phyloP scores from a whole-genome alignment of 2,888 invertebrate species.

The Mayetiola destructor region DNA sequence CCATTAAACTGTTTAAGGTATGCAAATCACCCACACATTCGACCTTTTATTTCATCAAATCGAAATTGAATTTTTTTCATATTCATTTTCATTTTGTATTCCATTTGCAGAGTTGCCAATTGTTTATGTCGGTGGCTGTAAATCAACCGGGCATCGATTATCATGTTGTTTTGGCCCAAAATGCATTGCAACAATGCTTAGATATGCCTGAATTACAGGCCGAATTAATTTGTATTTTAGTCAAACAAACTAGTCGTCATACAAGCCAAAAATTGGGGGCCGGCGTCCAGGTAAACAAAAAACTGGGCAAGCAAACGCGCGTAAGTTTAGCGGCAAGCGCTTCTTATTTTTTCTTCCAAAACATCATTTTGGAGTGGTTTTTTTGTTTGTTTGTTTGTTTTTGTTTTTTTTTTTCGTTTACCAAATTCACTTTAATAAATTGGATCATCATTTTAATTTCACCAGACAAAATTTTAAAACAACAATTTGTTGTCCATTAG shows the following conservation, averaged over 20 bases:
- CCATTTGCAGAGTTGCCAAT: slow-evolving; percentile 64
- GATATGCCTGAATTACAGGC: slow-evolving; percentile 81
- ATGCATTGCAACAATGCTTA: slow-evolving; percentile 83
- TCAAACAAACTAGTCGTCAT: slow-evolving; percentile 84
- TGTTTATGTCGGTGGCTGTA: slow-evolving; percentile 91
- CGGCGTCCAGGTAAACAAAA: slow-evolving; percentile 72
- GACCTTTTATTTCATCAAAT: no score
- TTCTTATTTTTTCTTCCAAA: slow-evolving; percentile 9
- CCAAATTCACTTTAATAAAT: background rate
- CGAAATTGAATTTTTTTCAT: slow-evolving; percentile 12
- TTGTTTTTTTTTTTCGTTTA: background rate
- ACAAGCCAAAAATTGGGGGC: slow-evolving; percentile 65
- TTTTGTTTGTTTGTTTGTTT: slow-evolving; percentile 13
- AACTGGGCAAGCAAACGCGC: slow-evolving; percentile 44
- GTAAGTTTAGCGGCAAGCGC: slow-evolving; percentile 41
- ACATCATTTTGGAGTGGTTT: no score
- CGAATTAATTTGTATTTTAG: slow-evolving; percentile 81
- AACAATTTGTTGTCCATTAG: no score
- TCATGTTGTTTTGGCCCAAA: slow-evolving; percentile 93
- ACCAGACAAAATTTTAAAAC: no score
- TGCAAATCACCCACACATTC: slow-evolving; percentile 14
- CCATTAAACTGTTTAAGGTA: slow-evolving; percentile 87
- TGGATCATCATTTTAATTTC: background rate
- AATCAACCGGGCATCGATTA: slow-evolving; percentile 94
- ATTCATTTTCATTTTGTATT: background rate